Base-by-base conservation (phyloP, 2,797 vertebrate genomes). In the Tapera naevia region DNA sequence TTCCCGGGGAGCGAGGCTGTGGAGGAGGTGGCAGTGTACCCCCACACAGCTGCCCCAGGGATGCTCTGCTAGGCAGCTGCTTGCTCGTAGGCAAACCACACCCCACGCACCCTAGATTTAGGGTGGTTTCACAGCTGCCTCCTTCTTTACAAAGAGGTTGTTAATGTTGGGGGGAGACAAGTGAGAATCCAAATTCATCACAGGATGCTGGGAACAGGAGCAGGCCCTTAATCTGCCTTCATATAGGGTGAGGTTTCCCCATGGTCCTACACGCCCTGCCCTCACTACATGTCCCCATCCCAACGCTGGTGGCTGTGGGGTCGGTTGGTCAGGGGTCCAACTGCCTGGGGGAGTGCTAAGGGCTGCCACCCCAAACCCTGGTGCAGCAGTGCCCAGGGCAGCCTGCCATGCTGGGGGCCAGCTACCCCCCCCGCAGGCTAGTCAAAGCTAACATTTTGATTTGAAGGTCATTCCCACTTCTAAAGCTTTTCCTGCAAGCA, bases 201-300 rank as follows among this genome's bases (percentile, higher is more conserved):
- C 43, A 35, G 43, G 17, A 17, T 1, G 1, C 33, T 37, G 32
- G 33, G 43, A 73, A 27, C 5, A 0, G 22, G 43, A 73, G 27
- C 5, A 0, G 22, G 45, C 7, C 0, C 18, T 87, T 45, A 43
- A 70, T 53, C 14, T 3, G 2, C 53, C 37, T 86, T 66, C 5
- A 2, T 30, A 11, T 0, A 4, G 14, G 14, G 17, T 51, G 62
- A 80, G 24, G 33, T 46, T 86, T 86, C n/a, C 17, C 28, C 2
- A 1, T 2, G 27, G 45, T 37, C 24, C 45, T 60, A 15, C 25
- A 5, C 3, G 4, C 10, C 41, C 18, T 57, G 37, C 5, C 11
- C 28, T 78, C 1, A 0, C 45, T 19, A 3, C 7, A 2, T 27
- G 18, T 30, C 39, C 1, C 0, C 3, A 2, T 56, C 57, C 32